Conservation (phyloP, 1,140 invertebrate genomes). For the Leptinotarsa lineolata region DNA sequence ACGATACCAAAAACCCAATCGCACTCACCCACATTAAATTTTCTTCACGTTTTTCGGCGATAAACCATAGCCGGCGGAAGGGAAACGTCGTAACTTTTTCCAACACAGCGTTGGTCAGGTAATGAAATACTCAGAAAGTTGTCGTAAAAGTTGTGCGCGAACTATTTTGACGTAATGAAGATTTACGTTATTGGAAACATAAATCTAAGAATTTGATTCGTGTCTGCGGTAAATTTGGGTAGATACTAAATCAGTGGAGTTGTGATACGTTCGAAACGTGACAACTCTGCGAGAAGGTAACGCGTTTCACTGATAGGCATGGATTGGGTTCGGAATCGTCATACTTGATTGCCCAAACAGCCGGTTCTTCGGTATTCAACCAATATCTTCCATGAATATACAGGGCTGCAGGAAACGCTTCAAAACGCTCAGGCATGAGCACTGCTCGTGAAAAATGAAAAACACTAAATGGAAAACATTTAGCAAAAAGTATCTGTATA, state of each 20-base stretch:
- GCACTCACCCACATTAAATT: not conserved
- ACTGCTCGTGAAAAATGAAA: no score
- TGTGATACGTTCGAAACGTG: no score
- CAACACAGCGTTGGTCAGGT: not conserved
- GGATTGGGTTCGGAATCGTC: no score
- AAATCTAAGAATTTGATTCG: constrained; percentile 47
- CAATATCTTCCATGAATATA: no score
- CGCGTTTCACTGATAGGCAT: no score
- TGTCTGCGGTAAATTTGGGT: constrained; percentile 46
- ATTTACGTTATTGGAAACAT: constrained; percentile 48
- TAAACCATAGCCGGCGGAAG: not conserved
- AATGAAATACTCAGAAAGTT: constrained; percentile 21
- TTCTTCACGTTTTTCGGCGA: not conserved
- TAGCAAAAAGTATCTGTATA: no score
- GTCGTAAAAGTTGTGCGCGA: not conserved
- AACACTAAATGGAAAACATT: no score
- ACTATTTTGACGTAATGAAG: constrained; percentile 41
- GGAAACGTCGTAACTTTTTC: not conserved
- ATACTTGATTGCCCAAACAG: no score
- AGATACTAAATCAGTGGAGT: constrained; percentile 46
- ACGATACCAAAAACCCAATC: not conserved
- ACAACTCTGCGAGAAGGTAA: no score
- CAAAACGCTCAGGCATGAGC: no score
- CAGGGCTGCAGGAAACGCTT: no score
- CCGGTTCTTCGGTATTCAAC: no score